Evolutionary conservation across 2,888 invertebrate species (phyloP), one percentile per base, ranked within the genome.

Genomic region (Lepeophtheirus nordmannii): DNA sequence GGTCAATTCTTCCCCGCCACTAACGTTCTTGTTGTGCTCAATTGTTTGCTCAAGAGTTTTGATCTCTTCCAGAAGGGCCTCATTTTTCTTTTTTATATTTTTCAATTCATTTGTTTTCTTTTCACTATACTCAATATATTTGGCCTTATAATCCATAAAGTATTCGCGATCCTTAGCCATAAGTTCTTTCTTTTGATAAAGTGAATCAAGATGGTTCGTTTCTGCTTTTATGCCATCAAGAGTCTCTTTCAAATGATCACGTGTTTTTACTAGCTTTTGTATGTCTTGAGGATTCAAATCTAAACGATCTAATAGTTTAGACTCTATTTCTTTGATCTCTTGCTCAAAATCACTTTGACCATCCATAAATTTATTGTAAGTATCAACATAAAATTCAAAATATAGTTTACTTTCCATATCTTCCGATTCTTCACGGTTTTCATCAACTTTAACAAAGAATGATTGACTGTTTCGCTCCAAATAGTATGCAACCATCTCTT

Each of bases 401-500:
- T 22, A 39, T 9, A 62, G 39, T 46, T 41, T 38, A 62, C 38
- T 38, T 17, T 62, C 46, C n/a, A 38, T 17, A n/a, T 62, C 62
- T 46, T 38, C 46, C 1, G 39, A n/a, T 20, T 17, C 22, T 3
- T 12, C 1, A 37, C 22, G 10, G 23, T 37, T 37, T 22, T 60
- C 17, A 17, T 60, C 60, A 1, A 30, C 60, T 8, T 62, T 62
- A 10, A 60, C 11, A 17, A 60, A 30, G 37, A 60, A 60, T 1
- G 30, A 30, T 38, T 60, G 60, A 14, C 22, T 30, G 5, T 38
- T 23, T 23, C 60, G 9, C 30, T 37, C 22, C 9, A 40, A n/a
- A 17, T 40, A 41, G 7, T 23, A 20, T 14, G 7, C 30, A 14
- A 20, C 58, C 20, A 14, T 17, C 14, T 58, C 58, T 14, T 23